phyloP scores from a whole-genome alignment of 37 sponge, comb jelly and placozoan species.

The Oopsacas minuta region DNA sequence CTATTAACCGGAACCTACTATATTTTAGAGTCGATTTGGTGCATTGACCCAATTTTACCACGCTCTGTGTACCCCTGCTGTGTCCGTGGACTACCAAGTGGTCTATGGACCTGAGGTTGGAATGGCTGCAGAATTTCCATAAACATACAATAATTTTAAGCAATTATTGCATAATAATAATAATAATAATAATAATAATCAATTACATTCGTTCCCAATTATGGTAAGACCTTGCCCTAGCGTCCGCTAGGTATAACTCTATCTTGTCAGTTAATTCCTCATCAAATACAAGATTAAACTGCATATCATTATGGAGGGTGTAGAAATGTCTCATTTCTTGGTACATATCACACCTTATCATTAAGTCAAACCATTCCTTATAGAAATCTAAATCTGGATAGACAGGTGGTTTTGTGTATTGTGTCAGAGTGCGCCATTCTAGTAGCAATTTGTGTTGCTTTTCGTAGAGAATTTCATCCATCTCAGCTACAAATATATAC shows the following conservation, averaged over 20 bases:
- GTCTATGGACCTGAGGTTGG: no score
- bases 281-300: neutral
- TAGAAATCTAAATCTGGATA: neutral
- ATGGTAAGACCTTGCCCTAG: neutral
- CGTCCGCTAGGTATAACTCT: neutral
- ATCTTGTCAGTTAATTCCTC: neutral
- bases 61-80: no score
- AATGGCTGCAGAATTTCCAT: no score
- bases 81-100: no score
- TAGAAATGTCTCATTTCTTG: neutral
- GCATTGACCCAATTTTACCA: no score
- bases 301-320: neutral
- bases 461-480: neutral
- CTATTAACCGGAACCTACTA: no score
- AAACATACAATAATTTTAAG: no score
- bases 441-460: neutral
- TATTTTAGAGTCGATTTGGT: no score
- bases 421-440: neutral
- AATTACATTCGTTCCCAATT: neutral
- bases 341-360: neutral
- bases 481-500: neutral
- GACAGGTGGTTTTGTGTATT: neutral
- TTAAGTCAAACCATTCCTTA: neutral
- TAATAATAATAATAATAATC: no score
- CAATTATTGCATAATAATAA: no score